A percentile compares a stretch with the other conserved stretches of the same genome.
These are phyloP conservation scores for Steatornis caripensis DNA, from an alignment of 2,113 vertebrate species.

Conservation along the genomic window DNA sequence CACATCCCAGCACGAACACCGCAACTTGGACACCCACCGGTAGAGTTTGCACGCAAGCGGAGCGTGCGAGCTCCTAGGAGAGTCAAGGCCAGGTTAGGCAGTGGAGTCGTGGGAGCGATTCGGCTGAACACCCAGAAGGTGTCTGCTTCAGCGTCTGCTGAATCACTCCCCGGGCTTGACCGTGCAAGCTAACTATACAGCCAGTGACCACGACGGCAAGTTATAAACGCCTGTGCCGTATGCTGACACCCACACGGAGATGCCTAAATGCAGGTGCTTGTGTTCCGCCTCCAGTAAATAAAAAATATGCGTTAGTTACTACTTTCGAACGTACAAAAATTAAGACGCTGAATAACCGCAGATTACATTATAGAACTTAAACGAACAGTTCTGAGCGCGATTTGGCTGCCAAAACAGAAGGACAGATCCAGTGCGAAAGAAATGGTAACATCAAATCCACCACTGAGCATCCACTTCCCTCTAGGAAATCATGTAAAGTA, in stretches of 20 bases:
- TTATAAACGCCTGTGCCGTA: not conserved
- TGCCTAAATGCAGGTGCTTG: not conserved
- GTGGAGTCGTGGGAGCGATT: not conserved
- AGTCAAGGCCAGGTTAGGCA: not conserved
- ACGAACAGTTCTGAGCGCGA: not conserved
- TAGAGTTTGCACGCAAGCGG: fast-evolving
- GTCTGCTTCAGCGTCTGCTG: not conserved
- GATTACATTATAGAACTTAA: not conserved
- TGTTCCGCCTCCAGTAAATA: not conserved
- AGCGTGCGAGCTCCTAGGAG: fast-evolving
- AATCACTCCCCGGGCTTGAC: not conserved
- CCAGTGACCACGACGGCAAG: not conserved
- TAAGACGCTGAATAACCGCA: not conserved
- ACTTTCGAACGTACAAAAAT: not conserved
- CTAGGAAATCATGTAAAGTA: not conserved
- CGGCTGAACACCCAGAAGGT: not conserved
- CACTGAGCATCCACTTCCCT: not conserved
- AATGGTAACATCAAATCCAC: not conserved
- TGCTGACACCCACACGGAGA: not conserved
- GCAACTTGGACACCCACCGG: not conserved
- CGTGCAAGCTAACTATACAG: not conserved
- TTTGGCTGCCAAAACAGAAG: not conserved
- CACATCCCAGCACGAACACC: not conserved
- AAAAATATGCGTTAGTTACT: not conserved
- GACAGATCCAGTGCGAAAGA: not conserved